These are phyloP conservation scores for Argya squamiceps DNA, from an alignment of 2,797 vertebrate species.

Conservation along the genomic window DNA sequence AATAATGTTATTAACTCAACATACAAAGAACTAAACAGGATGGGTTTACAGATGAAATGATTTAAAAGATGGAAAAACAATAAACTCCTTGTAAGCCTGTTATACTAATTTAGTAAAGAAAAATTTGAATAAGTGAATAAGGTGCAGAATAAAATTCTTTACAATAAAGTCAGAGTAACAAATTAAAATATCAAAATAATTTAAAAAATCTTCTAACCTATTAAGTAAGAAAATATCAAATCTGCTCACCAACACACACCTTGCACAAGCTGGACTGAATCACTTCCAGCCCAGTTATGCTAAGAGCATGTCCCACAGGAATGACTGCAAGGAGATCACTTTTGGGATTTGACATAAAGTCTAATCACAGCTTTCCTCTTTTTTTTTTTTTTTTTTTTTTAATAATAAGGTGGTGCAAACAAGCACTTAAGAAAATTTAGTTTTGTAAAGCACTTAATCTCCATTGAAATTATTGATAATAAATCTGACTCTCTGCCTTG, in stretches of 20 bases:
- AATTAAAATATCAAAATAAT: background rate
- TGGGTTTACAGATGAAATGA: background rate
- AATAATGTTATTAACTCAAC: background rate
- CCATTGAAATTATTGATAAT: background rate
- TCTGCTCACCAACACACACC: accelerated
- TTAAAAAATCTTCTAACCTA: background rate
- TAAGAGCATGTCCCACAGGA: background rate
- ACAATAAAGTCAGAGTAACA: background rate
- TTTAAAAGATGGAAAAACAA: background rate
- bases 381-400: background rate
- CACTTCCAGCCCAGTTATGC: background rate
- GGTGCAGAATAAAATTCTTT: background rate
- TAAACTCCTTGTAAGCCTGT: background rate
- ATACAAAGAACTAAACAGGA: background rate
- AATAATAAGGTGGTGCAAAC: background rate
- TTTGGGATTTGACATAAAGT: background rate
- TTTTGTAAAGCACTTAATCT: background rate
- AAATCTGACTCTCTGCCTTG: background rate
- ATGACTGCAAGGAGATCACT: background rate
- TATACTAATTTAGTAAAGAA: background rate
- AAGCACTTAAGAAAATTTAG: background rate
- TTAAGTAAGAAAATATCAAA: background rate
- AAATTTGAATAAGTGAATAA: background rate
- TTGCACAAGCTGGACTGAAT: background rate
- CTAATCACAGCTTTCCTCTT: background rate